A percentile compares a stretch with the other conserved stretches of the same genome.
Evolutionary conservation across 2,888 invertebrate genomes (phyloP).

Genomic region (Lepidochrysops patricia): DNA sequence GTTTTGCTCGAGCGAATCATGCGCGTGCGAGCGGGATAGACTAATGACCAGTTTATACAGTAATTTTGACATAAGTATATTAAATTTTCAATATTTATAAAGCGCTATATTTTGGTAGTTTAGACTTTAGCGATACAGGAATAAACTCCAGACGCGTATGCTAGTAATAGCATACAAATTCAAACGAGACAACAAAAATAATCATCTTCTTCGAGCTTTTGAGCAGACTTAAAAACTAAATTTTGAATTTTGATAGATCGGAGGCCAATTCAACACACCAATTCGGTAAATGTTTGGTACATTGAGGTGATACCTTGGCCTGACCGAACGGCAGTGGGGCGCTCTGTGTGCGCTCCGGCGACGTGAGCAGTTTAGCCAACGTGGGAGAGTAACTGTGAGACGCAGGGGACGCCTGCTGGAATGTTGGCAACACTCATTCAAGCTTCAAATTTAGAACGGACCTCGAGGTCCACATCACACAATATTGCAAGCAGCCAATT

Average conservation of each 20-base stretch:
- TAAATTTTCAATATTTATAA: too few relatives aligned
- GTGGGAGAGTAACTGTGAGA: conserved; percentile 85
- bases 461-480: conserved; percentile 18
- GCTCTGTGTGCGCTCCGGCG: conserved; percentile 71
- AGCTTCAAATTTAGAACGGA: conserved; percentile 40
- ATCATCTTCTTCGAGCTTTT: conserved; percentile 21
- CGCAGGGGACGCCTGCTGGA: conserved; percentile 69
- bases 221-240: conserved; percentile 52
- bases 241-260: conserved; percentile 67
- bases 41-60: too few relatives aligned
- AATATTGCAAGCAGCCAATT: conserved; percentile 9
- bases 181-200: background rate
- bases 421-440: conserved; percentile 72
- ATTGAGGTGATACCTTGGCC: conserved; percentile 67
- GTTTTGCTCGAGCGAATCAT: too few relatives aligned
- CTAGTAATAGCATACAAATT: too few relatives aligned
- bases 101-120: too few relatives aligned
- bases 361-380: conserved; percentile 85
- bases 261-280: conserved; percentile 68
- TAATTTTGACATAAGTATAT: too few relatives aligned
- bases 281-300: conserved; percentile 48
- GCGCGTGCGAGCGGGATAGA: too few relatives aligned
- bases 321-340: conserved; percentile 68
- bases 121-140: too few relatives aligned
- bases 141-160: too few relatives aligned